Percentiles rank a stretch among this genome's conserved stretches.
Evolutionary conservation across 35 echinoderm and acorn worm genomes (phyloP).

Genomic region (Stichopus chloronotus): DNA sequence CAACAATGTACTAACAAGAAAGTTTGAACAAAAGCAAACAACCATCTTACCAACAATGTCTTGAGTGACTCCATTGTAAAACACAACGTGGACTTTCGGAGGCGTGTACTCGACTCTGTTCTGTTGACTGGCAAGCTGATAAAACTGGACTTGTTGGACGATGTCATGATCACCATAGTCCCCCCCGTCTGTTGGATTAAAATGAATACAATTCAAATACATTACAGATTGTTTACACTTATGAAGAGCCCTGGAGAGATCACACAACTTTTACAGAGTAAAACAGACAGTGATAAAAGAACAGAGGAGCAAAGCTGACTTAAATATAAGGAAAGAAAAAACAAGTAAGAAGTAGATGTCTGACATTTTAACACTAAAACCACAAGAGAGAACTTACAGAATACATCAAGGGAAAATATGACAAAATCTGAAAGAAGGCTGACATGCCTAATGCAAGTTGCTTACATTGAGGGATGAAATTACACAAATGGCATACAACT

Average conservation of each 20-base stretch:
- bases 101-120: conserved; percentile 71
- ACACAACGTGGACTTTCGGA: conserved; percentile 80
- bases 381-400: too few relatives aligned
- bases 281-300: not conserved
- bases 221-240: not conserved
- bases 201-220: not conserved
- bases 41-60: conserved; percentile 66
- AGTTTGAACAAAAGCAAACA: not conserved
- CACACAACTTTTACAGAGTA: not conserved
- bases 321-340: too few relatives aligned
- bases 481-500: too few relatives aligned
- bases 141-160: conserved; percentile 81
- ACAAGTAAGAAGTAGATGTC: too few relatives aligned
- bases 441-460: too few relatives aligned
- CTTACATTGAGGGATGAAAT: too few relatives aligned
- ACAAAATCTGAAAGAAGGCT: too few relatives aligned
- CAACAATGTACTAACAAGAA: too few relatives aligned
- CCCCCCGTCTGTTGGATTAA: conserved; percentile 68
- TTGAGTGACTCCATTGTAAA: conserved; percentile 77
- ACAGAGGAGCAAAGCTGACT: too few relatives aligned
- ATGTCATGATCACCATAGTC: conserved; percentile 96
- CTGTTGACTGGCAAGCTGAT: conserved; percentile 63
- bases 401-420: too few relatives aligned
- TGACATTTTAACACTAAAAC: too few relatives aligned
- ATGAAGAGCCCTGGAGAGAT: not conserved